Evolutionary conservation across 1,140 invertebrate genomes (phyloP), one percentile per base, ranked within the genome.

Genomic region (Neuroterus valhalla): DNA sequence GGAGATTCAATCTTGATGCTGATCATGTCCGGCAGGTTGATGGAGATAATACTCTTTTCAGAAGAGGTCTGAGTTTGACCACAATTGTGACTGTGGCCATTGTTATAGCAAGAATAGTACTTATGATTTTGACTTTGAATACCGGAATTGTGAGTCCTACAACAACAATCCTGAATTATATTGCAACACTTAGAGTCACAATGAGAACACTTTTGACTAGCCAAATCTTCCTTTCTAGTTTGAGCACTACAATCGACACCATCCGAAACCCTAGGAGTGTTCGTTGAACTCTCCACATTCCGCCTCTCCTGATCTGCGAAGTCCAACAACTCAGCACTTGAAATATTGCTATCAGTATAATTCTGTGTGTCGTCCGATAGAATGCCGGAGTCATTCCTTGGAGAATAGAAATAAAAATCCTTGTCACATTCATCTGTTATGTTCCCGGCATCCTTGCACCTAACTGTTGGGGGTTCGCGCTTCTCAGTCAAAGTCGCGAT

Each of bases 1-100:
- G 82, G 70, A 0, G 84, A 86, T 42, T 88, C 87, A 6, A 89
- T 85, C 4, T 84, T 87, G 45, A 89, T 88, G 17, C 75, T 86
- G 12, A 89, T 75, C 66, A 84, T 82, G 44, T 89, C 85, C 2
- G 87, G 85, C 31, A 89, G 43, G 0, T 81, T 85, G 69, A 89
- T 88, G 0, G 84, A 87, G 31, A 88, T 86, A 2, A 85, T 74
- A 43, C 81, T 86, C 21, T 78, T 86, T 8, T 88, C 85, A 1
- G 44, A 38, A 19, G 62, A 66, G 17, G 19, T 17, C 44, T 55
- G 23, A 17, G 17, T 66, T 38, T 50, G 44, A 19, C 44, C 68
- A n/a, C 42, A 26, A 66, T 15, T 75, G 46, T 72, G 17, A 70
- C 69, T 48, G 44, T 67, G 21, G 17, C 48, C 14, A 19, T 68